These are phyloP conservation scores for Saguinus oedipus DNA, from an alignment of 2,797 vertebrate genomes.

Conservation along the genomic window DNA sequence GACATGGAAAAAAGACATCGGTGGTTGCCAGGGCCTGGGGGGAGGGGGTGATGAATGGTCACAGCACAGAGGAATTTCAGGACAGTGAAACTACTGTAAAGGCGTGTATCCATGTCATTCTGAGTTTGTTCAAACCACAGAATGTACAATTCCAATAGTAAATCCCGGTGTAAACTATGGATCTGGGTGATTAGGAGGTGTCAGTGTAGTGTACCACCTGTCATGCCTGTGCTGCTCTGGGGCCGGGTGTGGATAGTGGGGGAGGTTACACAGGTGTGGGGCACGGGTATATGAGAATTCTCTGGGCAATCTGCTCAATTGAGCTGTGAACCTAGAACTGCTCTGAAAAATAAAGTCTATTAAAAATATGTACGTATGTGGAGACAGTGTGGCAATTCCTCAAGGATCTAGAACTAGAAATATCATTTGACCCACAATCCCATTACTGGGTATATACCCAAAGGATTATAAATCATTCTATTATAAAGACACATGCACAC, in stretches of 20 bases:
- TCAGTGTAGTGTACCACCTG: accelerated
- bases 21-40: not conserved
- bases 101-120: not conserved
- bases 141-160: not conserved
- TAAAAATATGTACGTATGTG: not conserved
- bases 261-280: accelerated
- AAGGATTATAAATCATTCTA: no score
- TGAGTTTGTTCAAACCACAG: accelerated
- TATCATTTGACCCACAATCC: no score
- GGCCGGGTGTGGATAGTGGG: accelerated
- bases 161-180: not conserved
- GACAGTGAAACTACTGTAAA: not conserved
- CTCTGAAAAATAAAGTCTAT: not conserved
- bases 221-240: accelerated
- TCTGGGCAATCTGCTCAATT: not conserved
- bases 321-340: not conserved
- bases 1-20: not conserved
- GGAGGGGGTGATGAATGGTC: not conserved
- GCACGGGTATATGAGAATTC: no score
- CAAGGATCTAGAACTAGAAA: no score
- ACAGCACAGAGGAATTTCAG: no score
- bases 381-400: no score
- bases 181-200: no score
- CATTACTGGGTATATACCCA: no score
- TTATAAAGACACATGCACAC: no score